Evolutionary conservation across 2,113 vertebrate genomes (phyloP).

Genomic region (Oreochromis niloticus): DNA sequence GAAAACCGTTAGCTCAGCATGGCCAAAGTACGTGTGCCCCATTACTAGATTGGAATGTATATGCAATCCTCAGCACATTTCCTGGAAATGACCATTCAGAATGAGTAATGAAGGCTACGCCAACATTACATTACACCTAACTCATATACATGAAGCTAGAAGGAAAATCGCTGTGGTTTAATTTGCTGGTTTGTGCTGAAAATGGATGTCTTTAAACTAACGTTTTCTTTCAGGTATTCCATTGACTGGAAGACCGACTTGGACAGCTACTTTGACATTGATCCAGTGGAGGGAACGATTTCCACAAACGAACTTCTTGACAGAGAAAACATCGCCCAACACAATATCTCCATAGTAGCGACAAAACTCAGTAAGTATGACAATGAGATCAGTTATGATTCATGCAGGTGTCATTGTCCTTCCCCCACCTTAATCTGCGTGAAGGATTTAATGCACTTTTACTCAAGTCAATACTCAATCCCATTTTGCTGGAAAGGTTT

Average conservation of each 20-base stretch:
- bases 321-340: constrained; percentile 87
- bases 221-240: constrained; percentile 81
- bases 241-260: constrained; percentile 91
- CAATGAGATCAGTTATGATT: constrained; percentile 21
- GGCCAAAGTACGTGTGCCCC: constrained; percentile 9
- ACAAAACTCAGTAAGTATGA: constrained; percentile 97
- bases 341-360: constrained; percentile 92
- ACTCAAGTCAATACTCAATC: constrained; percentile 62
- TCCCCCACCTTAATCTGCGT: constrained; percentile 32
- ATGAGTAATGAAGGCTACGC: constrained; percentile 54
- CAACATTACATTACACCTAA: constrained; percentile 44
- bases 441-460: constrained; percentile 59
- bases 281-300: constrained; percentile 89
- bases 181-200: constrained; percentile 3
- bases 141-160: constrained; percentile 31
- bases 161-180: constrained; percentile 8
- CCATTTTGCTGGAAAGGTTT: constrained; percentile 60
- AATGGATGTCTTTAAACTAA: constrained; percentile 37
- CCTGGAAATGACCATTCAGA: constrained; percentile 61
- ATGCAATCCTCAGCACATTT: constrained; percentile 57
- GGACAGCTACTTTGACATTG: constrained; percentile 92
- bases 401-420: constrained; percentile 12
- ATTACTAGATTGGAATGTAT: constrained; percentile 50
- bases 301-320: constrained; percentile 91
- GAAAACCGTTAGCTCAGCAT: constrained; percentile 54